These are phyloP conservation scores for Todus mexicanus DNA, from an alignment of 2,797 vertebrate genomes.

Conservation along the genomic window DNA sequence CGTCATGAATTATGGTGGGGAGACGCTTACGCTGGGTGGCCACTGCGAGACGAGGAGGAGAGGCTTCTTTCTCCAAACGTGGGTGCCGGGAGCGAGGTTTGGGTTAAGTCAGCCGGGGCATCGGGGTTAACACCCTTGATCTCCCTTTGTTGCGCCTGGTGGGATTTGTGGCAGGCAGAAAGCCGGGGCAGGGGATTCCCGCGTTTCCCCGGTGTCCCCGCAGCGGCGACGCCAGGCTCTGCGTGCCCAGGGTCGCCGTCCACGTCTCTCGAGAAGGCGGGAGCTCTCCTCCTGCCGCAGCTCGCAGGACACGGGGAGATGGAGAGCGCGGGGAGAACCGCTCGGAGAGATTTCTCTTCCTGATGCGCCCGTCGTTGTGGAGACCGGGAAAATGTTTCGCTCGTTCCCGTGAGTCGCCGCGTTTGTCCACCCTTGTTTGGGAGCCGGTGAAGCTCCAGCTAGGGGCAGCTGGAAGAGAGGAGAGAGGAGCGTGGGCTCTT, in stretches of 20 bases:
- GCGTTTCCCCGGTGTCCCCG: background rate
- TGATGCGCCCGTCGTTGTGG: background rate
- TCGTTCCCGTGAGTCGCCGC: background rate
- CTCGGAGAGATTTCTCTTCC: background rate
- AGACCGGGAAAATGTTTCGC: background rate
- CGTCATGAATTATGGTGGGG: conserved; percentile 42
- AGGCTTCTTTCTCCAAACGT: background rate
- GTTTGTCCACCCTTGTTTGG: background rate
- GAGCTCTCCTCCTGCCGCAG: background rate
- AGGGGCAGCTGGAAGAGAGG: background rate
- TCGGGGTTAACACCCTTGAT: conserved; percentile 25
- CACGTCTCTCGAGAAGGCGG: background rate
- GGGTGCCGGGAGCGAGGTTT: background rate
- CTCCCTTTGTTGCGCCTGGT: background rate
- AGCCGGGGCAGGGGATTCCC: background rate
- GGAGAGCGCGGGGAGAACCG: background rate
- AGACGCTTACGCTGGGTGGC: conserved; percentile 17
- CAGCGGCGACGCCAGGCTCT: background rate
- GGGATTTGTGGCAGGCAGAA: background rate
- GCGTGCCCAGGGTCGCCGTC: background rate
- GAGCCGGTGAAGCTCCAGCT: background rate
- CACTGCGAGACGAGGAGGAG: conserved; percentile 14
- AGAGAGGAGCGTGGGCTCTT: background rate
- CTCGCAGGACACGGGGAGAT: background rate
- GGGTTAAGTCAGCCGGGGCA: conserved; percentile 21